phyloP scores from a whole-genome alignment of 2,888 invertebrate genomes.

The Euplagia quadripunctaria region DNA sequence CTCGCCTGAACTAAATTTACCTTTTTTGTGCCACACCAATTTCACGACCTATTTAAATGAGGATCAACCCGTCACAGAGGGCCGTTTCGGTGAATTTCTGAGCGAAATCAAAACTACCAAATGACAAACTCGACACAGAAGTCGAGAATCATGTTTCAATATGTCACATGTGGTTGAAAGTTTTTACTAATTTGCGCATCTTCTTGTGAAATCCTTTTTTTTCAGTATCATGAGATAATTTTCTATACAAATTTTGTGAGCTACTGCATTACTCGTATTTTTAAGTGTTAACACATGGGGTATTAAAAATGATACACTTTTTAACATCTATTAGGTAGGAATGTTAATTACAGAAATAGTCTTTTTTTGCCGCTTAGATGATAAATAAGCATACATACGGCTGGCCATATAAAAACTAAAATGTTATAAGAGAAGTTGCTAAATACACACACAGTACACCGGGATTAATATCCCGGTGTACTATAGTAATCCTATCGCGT shows the following conservation, averaged over 20 bases:
- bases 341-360: conserved; percentile 5
- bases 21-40: conserved; percentile 59
- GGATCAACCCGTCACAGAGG: conserved; percentile 65
- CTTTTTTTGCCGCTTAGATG: neutral
- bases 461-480: too few species aligned
- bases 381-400: neutral
- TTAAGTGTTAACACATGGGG: conserved; percentile 41
- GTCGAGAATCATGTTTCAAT: conserved; percentile 72
- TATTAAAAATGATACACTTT: conserved; percentile 21
- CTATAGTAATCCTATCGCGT: too few species aligned
- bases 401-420: neutral
- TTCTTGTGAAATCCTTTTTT: conserved; percentile 61
- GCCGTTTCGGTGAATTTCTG: conserved; percentile 75
- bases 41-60: conserved; percentile 75
- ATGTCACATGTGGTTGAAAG: conserved; percentile 70
- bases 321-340: conserved; percentile 25
- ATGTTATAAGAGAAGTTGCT: neutral
- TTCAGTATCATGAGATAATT: conserved; percentile 43
- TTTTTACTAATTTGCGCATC: conserved; percentile 65
- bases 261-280: conserved; percentile 60
- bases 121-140: conserved; percentile 64
- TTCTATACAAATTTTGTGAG: conserved; percentile 58
- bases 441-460: neutral
- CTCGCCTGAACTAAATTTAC: conserved; percentile 25
- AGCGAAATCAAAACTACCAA: conserved; percentile 66